These are phyloP conservation scores for Saguinus imperator DNA, from an alignment of 2,113 vertebrate species.

Conservation along the genomic window DNA sequence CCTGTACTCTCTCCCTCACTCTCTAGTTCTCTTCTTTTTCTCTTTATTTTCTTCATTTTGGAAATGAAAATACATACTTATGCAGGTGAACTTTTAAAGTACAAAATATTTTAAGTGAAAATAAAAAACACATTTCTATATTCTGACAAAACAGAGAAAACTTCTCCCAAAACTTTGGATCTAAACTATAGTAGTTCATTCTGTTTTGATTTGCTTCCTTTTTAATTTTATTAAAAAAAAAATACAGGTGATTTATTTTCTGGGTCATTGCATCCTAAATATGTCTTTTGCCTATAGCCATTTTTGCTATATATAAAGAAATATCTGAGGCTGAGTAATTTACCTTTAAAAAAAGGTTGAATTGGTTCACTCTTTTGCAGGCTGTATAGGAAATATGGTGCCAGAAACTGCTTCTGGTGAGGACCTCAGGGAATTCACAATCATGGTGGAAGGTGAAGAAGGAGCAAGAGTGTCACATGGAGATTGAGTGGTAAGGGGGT, in stretches of 20 bases:
- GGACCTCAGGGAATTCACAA: no score
- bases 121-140: neutral
- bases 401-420: no score
- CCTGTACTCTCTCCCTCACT: accelerated
- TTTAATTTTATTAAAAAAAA: neutral
- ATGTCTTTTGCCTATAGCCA: neutral
- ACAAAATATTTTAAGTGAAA: neutral
- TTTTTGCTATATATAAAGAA: no score
- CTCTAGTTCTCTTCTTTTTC: neutral
- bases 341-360: no score
- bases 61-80: neutral
- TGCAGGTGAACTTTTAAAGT: neutral
- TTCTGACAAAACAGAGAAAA: neutral
- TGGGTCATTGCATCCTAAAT: neutral
- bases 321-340: no score
- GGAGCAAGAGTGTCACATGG: no score
- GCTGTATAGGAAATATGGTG: no score
- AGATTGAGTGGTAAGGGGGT: no score
- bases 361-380: no score
- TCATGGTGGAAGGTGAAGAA: no score
- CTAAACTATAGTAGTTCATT: neutral
- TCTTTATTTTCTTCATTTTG: neutral
- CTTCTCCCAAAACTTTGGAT: neutral
- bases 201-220: neutral
- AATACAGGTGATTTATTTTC: neutral